phyloP scores from a whole-genome alignment of 2,113 vertebrate species.

The Pleuronectes platessa region DNA sequence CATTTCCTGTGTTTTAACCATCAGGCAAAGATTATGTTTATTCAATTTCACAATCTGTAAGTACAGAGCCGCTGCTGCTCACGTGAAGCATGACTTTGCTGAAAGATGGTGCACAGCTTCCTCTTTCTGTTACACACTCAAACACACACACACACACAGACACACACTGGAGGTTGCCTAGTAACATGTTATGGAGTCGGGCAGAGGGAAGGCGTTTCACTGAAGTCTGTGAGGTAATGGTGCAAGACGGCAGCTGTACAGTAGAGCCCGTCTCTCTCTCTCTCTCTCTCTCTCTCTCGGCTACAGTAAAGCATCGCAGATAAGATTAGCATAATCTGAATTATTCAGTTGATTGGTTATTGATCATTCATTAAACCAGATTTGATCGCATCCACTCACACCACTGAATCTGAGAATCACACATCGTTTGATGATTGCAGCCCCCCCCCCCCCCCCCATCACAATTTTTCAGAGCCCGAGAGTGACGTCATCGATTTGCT shows the following conservation, averaged over 20 bases:
- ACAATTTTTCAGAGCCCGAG: too few relatives aligned
- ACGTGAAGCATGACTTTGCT: slow-evolving; percentile 63
- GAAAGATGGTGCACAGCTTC: slow-evolving; percentile 50
- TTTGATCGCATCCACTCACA: not conserved
- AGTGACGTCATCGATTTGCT: not conserved
- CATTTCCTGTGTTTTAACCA: not conserved
- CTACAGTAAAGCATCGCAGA: not conserved
- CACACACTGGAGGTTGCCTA: slow-evolving; percentile 73
- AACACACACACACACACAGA: slow-evolving; percentile 23
- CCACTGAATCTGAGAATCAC: not conserved
- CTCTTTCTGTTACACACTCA: slow-evolving; percentile 17
- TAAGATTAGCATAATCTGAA: not conserved
- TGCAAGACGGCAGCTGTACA: slow-evolving; percentile 32
- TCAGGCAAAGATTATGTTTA: not conserved
- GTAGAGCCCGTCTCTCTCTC: not conserved
- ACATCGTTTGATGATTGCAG: too few relatives aligned
- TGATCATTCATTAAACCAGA: not conserved
- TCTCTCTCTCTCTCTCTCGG: not conserved
- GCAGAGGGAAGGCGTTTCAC: slow-evolving; percentile 37
- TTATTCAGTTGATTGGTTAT: not conserved
- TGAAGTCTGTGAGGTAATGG: slow-evolving; percentile 43
- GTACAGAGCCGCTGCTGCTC: slow-evolving; percentile 38
- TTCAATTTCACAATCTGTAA: not conserved
- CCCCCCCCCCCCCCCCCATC: too few relatives aligned
- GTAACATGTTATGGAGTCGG: slow-evolving; percentile 76